These are phyloP conservation scores for Dicranocentrus wangi DNA, from an alignment of 2,888 invertebrate species.

Conservation along the genomic window DNA sequence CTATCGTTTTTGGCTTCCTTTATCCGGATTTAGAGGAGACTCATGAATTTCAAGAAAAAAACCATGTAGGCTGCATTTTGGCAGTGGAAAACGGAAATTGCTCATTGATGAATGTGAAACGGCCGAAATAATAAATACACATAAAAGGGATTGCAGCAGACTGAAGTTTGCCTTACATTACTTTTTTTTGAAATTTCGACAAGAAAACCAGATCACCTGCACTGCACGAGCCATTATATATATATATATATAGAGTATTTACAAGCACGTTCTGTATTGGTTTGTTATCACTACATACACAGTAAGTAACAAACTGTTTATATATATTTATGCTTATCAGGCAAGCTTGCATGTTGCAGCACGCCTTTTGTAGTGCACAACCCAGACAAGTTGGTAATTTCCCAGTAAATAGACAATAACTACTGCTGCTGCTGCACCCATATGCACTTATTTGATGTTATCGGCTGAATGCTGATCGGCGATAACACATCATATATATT, in stretches of 20 bases:
- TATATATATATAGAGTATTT: constrained; percentile 7
- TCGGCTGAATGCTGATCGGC: too few relatives aligned
- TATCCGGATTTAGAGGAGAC: constrained; percentile 4
- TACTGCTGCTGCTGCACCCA: too few relatives aligned
- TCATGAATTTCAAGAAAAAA: not conserved
- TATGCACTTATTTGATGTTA: too few relatives aligned
- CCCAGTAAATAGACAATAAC: too few relatives aligned
- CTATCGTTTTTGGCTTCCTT: constrained; percentile 21
- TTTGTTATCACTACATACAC: not conserved
- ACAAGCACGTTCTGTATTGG: not conserved
- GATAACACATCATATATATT: not conserved
- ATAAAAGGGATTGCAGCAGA: not conserved
- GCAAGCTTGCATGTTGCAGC: constrained; percentile 2
- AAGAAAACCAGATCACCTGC: constrained; percentile 40
- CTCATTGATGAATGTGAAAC: constrained; percentile 13
- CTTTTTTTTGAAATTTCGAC: constrained; percentile 11
- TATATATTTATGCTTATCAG: not conserved
- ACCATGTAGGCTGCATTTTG: constrained; percentile 17
- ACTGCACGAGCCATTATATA: constrained; percentile 15
- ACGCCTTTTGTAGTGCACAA: too few relatives aligned
- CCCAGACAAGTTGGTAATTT: too few relatives aligned
- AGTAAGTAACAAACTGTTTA: not conserved
- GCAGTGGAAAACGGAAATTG: constrained; percentile 45
- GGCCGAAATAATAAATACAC: constrained; percentile 13
- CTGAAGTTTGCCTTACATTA: constrained; percentile 9